Base-by-base conservation (phyloP, 2,888 invertebrate species). In the Sycophila texana region DNA sequence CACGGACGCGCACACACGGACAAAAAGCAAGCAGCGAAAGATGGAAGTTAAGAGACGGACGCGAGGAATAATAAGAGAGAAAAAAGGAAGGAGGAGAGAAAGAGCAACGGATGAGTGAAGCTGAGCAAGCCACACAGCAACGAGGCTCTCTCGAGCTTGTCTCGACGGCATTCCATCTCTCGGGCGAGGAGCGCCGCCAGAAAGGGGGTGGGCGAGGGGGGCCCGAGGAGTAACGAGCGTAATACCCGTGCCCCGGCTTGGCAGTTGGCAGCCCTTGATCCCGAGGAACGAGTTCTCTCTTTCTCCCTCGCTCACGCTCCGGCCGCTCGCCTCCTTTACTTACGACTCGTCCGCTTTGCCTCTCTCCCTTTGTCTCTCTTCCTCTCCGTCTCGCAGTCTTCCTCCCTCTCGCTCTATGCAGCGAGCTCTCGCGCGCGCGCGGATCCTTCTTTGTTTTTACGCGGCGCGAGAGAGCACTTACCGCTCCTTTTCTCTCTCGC, bases 151-250 rank as follows among this genome's bases (percentile, higher is more conserved):
- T 58, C 57, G 47, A 30, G 74, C 80, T 68, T 79, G 81, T 77
- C 81, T 80, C 81, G 81, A 82, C 81, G 80, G 81, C 81, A 82
- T 82, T 82, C 81, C 81, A 82, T 82, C 79, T 82, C 79, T 79
- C 74, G 81, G 79, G 65, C 49, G 76, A 60, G 18, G 57, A 65
- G 76, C 26, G 51, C 30, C 51, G 60, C 58, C 60, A 57, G 66
- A 47, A 55, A 67, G 67, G 55, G 70, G 70, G 63, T 71, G 51
- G 39, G 49, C 70, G 53, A 20, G 68, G 78, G 14, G 68, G 30
- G 18, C n/a, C 67, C 72, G 60, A 57, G 30, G 65, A 63, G 72
- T 74, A 78, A 81, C 74, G 77, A 81, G 77, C 74, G 71, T 77
- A 78, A 81, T 77, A 74, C 77, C 71, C 55, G 53, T 53, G 47